Percentiles rank a stretch among this genome's conserved stretches.
Evolutionary conservation across 2,797 vertebrate species (phyloP).

Genomic region (Spheniscus humboldti): DNA sequence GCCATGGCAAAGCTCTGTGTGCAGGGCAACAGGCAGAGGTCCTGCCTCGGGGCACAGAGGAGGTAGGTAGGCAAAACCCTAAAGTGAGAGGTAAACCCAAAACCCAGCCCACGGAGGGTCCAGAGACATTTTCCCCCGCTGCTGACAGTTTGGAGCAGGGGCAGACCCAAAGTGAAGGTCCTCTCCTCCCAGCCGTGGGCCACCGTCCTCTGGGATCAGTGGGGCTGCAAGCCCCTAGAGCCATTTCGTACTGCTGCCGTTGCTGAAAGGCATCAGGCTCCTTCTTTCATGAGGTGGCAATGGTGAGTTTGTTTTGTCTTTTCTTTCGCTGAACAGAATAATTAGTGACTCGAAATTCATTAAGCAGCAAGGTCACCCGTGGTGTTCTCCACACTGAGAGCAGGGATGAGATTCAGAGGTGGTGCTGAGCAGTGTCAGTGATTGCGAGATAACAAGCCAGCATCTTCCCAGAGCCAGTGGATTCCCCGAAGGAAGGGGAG

Average conservation of each 20-base stretch:
- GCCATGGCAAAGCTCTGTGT: background rate
- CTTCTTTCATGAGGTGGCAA: background rate
- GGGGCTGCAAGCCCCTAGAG: background rate
- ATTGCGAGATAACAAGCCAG: rapidly evolving
- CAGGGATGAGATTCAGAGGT: rapidly evolving
- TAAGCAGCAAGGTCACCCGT: background rate
- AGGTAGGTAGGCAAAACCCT: background rate
- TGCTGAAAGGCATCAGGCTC: background rate
- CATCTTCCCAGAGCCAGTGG: background rate
- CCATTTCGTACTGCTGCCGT: background rate
- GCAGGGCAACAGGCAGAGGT: background rate
- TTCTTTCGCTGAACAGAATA: background rate
- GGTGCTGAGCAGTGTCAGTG: background rate
- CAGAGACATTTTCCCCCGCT: rapidly evolving
- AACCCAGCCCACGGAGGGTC: background rate
- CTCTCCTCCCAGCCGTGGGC: background rate
- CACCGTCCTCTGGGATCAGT: rapidly evolving
- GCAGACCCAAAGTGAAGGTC: background rate
- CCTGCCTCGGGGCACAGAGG: background rate
- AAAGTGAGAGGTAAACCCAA: background rate
- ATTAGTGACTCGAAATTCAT: background rate
- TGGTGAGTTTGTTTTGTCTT: background rate
- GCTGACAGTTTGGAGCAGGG: background rate
- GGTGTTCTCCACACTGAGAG: rapidly evolving
- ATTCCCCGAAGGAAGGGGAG: background rate